phyloP scores from a whole-genome alignment of 2,113 vertebrate genomes.

The Prunella himalayana region DNA sequence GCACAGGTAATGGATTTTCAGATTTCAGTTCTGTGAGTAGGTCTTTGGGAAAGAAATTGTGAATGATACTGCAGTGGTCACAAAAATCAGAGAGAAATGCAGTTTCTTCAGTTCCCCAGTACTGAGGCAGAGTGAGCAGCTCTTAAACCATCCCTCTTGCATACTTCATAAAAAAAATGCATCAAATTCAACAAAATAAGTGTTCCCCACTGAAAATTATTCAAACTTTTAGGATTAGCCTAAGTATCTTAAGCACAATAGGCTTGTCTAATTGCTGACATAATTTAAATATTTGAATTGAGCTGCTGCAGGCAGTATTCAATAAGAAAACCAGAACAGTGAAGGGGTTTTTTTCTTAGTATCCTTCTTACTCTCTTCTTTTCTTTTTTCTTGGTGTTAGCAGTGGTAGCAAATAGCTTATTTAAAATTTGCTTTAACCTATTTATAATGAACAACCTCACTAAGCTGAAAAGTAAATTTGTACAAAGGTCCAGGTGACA shows the following conservation, averaged over 20 bases:
- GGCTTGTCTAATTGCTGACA: not conserved
- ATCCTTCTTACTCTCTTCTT: not conserved
- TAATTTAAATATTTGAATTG: not conserved
- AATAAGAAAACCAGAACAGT: not conserved
- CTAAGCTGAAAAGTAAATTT: conserved; percentile 58
- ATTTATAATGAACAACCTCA: conserved; percentile 17
- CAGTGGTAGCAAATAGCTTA: not conserved
- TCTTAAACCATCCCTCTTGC: not conserved
- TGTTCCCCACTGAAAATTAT: not conserved
- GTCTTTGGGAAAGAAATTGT: not conserved
- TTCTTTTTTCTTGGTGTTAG: not conserved
- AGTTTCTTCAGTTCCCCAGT: not conserved
- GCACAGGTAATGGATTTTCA: not conserved
- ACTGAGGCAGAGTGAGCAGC: not conserved
- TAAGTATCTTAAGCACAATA: not conserved
- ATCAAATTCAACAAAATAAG: not conserved
- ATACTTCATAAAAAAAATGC: not conserved
- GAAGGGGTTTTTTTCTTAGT: not conserved
- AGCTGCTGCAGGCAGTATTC: not conserved
- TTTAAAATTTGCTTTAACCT: conserved; percentile 40
- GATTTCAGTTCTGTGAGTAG: not conserved
- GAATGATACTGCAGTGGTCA: fast-evolving
- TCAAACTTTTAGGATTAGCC: not conserved
- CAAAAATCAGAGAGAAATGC: not conserved
- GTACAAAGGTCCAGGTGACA: conserved; percentile 30